These are phyloP conservation scores for Lasius platythorax DNA, from an alignment of 2,888 invertebrate species.

Conservation along the genomic window DNA sequence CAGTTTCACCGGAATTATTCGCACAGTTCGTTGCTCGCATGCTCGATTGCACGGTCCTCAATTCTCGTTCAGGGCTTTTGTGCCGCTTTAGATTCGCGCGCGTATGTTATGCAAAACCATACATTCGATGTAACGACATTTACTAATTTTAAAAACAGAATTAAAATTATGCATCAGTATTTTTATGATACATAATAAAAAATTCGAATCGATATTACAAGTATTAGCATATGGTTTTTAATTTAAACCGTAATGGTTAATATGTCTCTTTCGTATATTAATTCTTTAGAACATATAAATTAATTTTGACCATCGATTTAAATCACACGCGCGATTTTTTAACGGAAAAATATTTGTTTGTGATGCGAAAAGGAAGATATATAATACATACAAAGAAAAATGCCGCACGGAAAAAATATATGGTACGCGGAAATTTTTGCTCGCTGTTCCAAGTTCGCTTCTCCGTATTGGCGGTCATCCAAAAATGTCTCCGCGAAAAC, in stretches of 20 bases:
- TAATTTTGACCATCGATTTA: background rate
- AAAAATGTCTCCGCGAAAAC: conserved; percentile 60
- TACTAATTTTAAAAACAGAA: background rate
- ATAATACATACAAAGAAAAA: background rate
- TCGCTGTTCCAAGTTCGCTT: conserved; percentile 42
- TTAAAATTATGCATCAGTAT: conserved; percentile 1
- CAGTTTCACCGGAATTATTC: conserved; percentile 71
- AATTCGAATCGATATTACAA: background rate
- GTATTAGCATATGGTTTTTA: background rate
- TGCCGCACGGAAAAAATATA: conserved; percentile 20
- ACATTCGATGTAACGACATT: background rate
- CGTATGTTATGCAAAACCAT: background rate
- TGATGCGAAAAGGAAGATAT: background rate
- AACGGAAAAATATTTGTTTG: conserved; percentile 21
- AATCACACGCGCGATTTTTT: background rate
- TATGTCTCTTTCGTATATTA: background rate
- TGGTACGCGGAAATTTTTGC: background rate
- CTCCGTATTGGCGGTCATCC: conserved; percentile 63
- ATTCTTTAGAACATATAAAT: background rate
- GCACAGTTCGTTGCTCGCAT: conserved; percentile 66
- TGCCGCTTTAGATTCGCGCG: background rate
- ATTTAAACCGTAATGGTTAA: background rate
- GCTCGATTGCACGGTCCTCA: conserved; percentile 66
- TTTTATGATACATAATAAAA: conserved; percentile 5
- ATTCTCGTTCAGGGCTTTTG: conserved; percentile 63